Conservation (phyloP, 2,888 invertebrate genomes). For the Saturnia japonica region DNA sequence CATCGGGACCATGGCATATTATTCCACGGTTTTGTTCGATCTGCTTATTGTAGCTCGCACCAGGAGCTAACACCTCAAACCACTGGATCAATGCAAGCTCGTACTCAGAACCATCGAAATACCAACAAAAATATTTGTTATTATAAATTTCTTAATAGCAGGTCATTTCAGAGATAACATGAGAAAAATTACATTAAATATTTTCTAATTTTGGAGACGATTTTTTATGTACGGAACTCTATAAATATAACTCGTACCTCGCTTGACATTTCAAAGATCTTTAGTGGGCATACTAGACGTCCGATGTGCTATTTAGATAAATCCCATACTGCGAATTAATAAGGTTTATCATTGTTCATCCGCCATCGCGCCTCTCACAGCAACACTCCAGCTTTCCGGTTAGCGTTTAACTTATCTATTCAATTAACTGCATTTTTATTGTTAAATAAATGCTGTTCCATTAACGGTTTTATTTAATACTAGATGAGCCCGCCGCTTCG, state of each 20-base stretch:
- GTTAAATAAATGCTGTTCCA: constrained; percentile 11
- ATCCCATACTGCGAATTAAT: constrained; percentile 17
- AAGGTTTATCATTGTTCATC: constrained; percentile 16
- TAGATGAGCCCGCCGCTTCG: too few species aligned
- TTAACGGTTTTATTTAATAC: constrained; percentile 11
- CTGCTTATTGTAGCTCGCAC: too few species aligned
- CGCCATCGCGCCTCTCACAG: background rate
- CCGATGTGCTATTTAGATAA: constrained; percentile 22
- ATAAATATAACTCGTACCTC: background rate
- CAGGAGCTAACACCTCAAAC: too few species aligned
- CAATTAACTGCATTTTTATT: constrained; percentile 19
- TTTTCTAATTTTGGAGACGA: background rate
- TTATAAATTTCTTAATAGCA: too few species aligned
- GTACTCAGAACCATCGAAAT: too few species aligned
- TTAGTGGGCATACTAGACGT: constrained; percentile 11
- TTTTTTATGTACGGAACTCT: background rate
- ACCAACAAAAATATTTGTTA: too few species aligned
- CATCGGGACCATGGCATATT: too few species aligned
- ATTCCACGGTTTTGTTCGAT: too few species aligned
- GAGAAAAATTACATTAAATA: too few species aligned
- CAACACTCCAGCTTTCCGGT: constrained; percentile 10
- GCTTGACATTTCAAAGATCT: background rate
- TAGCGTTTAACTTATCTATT: constrained; percentile 17
- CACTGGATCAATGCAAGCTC: too few species aligned
- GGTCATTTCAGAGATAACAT: too few species aligned